Evolutionary conservation across 1,140 invertebrate genomes (phyloP), one percentile per base, ranked within the genome.

Genomic region (Anastatus disparis): DNA sequence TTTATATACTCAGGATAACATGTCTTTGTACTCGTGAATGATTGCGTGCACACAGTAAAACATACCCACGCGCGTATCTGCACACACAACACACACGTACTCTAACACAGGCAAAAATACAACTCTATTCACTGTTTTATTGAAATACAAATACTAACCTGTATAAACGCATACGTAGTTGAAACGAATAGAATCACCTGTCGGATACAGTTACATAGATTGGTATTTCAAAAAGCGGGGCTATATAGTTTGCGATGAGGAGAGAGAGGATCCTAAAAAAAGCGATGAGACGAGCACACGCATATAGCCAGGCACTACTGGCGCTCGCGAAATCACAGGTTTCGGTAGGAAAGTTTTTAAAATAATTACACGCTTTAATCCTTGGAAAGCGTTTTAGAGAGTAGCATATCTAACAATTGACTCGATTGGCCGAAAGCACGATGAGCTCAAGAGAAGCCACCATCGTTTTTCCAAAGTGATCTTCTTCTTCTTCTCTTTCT

Each of bases 361-460:
- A 84, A 84, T 84, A 84, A 85, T 85, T 85, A 84, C 78, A 83
- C 76, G 71, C 70, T 72, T n/a, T n/a, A n/a, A n/a, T n/a, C n/a
- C 66, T 53, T 63, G 68, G 67, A 72, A 75, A 78, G 79, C 79
- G 73, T 75, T n/a, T 22, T 44, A 15, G n/a, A n/a, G n/a, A n/a
- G n/a, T n/a, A n/a, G n/a, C n/a, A n/a, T 31, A 31, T 13, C 26
- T 13, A 29, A 56, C 59, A 56, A 70, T 70, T 48, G 68, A 70
- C 40, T 70, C 35, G 52, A 56, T 78, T 80, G 82, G 78, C 78
- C 75, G 74, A 73, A 78, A 79, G 79, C 74, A 71, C 70, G n/a
- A 71, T 71, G 75, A 72, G 71, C 66, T 4, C 15, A 46, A 3
- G 17, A 8, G 15, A 46, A 3, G 42, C 17, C 31, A 35, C 31